Percentiles rank a stretch among this genome's conserved stretches.
phyloP scores from a whole-genome alignment of 2,113 vertebrate species.

The Lasiurus borealis region DNA sequence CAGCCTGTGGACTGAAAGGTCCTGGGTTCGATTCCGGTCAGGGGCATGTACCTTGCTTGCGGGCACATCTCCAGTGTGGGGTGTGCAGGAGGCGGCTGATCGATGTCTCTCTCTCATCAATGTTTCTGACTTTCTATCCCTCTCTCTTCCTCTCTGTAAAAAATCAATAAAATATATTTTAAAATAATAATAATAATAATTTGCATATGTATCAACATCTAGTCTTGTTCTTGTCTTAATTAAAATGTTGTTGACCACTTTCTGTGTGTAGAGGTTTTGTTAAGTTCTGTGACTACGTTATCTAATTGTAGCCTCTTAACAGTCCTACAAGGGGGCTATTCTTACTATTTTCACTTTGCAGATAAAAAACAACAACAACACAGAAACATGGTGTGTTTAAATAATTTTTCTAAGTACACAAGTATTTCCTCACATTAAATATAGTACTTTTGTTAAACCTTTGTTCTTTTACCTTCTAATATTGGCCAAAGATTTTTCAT shows the following conservation, averaged over 20 bases:
- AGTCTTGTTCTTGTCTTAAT: neutral
- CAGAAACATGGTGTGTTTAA: neutral
- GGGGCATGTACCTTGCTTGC: too few relatives aligned
- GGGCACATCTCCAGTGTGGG: too few relatives aligned
- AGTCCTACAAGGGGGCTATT: neutral
- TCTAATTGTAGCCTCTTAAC: neutral
- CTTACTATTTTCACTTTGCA: neutral
- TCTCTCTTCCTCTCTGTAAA: too few relatives aligned
- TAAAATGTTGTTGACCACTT: neutral
- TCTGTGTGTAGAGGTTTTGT: neutral
- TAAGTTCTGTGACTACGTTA: neutral
- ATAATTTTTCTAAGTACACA: neutral
- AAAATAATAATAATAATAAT: slow-evolving; percentile 27
- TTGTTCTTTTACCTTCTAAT: slow-evolving; percentile 31
- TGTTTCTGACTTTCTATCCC: too few relatives aligned
- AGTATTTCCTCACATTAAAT: neutral
- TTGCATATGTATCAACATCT: neutral
- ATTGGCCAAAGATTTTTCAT: slow-evolving; percentile 1
- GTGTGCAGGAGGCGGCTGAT: too few relatives aligned
- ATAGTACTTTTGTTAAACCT: slow-evolving; percentile 19
- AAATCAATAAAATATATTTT: too few relatives aligned
- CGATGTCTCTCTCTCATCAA: too few relatives aligned
- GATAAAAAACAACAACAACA: neutral
- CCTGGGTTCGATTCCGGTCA: too few relatives aligned
- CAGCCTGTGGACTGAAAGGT: too few relatives aligned